These are phyloP conservation scores for Phoeniculus purpureus DNA, from an alignment of 2,797 vertebrate genomes.

Conservation along the genomic window DNA sequence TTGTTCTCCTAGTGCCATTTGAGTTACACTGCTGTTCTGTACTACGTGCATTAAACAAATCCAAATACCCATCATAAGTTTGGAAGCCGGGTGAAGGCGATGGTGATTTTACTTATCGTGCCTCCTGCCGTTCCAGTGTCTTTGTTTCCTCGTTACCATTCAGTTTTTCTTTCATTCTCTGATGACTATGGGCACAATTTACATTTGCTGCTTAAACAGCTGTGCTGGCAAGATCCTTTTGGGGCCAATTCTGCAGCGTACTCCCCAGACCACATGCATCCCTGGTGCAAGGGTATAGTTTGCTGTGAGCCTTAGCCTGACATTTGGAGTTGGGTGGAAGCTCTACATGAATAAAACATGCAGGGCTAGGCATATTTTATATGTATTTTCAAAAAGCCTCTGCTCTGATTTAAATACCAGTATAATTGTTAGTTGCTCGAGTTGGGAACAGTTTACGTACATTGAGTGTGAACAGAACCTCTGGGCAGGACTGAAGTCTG, in stretches of 20 bases:
- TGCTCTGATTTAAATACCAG: not conserved
- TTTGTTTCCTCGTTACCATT: slow-evolving; percentile 13
- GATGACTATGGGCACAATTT: slow-evolving; percentile 23
- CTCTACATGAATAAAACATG: not conserved
- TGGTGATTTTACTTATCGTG: not conserved
- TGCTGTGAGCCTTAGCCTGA: not conserved
- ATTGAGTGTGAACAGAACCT: not conserved
- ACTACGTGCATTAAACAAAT: not conserved
- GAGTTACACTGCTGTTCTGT: not conserved
- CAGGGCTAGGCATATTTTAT: not conserved
- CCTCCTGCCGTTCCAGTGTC: not conserved
- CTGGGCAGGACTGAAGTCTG: not conserved
- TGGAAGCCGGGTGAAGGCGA: not conserved
- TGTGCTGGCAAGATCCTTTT: not conserved
- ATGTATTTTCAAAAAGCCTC: not conserved
- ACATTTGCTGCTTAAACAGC: not conserved
- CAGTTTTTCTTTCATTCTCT: not conserved
- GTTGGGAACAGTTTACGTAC: not conserved
- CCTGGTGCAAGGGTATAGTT: not conserved
- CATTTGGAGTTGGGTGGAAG: not conserved
- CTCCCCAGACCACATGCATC: not conserved
- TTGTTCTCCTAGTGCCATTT: not conserved
- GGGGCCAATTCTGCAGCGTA: not conserved
- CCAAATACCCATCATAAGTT: not conserved
- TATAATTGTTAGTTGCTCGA: not conserved